A percentile compares a stretch with the other conserved stretches of the same genome.
Evolutionary conservation across 2,797 vertebrate species (phyloP).

Genomic region (Pseudochirops corinnae): DNA sequence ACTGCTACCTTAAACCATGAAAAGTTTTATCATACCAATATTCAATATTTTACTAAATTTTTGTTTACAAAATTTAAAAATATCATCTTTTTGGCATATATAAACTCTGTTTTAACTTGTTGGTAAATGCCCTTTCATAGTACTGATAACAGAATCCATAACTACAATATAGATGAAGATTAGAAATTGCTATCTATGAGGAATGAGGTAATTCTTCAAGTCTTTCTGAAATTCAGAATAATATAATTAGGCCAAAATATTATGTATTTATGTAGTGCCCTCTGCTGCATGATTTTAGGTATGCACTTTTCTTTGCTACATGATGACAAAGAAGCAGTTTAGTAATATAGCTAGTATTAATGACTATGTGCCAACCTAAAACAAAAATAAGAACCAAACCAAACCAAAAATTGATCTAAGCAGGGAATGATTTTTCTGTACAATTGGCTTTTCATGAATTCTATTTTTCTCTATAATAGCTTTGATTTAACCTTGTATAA

Average conservation of each 20-base stretch:
- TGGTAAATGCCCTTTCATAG: background rate
- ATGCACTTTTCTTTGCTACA: background rate
- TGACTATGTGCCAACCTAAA: background rate
- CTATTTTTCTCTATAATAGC: background rate
- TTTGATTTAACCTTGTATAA: conserved; percentile 28
- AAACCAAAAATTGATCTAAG: background rate
- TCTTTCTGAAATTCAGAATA: conserved; percentile 31
- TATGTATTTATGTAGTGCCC: conserved; percentile 27
- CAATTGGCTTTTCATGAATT: background rate
- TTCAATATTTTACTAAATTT: background rate
- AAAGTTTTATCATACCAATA: background rate
- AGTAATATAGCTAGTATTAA: background rate
- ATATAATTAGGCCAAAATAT: conserved; percentile 40
- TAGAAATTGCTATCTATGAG: background rate
- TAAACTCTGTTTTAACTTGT: background rate
- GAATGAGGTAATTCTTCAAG: conserved; percentile 32
- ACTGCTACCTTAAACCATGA: background rate
- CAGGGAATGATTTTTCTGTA: background rate
- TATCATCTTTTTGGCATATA: conserved; percentile 12
- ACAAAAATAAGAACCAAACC: background rate
- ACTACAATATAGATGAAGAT: background rate
- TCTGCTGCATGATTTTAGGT: conserved; percentile 49
- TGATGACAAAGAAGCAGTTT: background rate
- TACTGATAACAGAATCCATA: background rate
- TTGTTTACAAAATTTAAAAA: conserved; percentile 7